phyloP scores from a whole-genome alignment of 2,888 invertebrate genomes.

The Barypeithes pellucidus region DNA sequence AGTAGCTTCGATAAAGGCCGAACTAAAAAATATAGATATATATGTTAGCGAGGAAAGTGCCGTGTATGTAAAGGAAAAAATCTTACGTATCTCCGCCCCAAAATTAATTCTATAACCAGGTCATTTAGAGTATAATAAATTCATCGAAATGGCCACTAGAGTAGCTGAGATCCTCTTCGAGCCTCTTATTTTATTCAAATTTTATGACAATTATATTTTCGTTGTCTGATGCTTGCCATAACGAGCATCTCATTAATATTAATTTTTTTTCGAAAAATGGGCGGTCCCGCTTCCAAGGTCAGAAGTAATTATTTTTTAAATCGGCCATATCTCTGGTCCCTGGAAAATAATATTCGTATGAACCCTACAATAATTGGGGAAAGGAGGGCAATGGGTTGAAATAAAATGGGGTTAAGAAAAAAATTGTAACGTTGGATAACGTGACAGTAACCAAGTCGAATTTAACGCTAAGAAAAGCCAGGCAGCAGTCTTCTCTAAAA shows the following conservation, averaged over 20 bases:
- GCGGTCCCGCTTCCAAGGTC: slow-evolving; percentile 7
- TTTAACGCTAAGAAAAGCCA: no score
- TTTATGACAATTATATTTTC: slow-evolving; percentile 50
- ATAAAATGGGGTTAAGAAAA: no score
- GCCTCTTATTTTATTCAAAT: slow-evolving; percentile 52
- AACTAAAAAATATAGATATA: no score
- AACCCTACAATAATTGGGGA: no score
- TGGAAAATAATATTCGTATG: no score
- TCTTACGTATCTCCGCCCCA: slow-evolving; percentile 11
- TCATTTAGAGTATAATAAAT: slow-evolving; percentile 50
- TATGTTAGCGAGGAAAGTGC: no score
- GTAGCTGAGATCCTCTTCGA: slow-evolving; percentile 40
- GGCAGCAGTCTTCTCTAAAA: no score
- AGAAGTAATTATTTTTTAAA: neutral
- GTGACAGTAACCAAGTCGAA: no score
- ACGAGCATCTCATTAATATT: slow-evolving; percentile 40
- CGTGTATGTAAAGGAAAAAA: neutral
- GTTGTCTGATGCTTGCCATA: slow-evolving; percentile 40
- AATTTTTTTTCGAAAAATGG: slow-evolving; percentile 30
- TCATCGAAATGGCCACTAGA: slow-evolving; percentile 52
- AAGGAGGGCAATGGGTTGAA: no score
- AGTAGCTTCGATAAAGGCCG: no score
- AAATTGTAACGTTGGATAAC: no score
- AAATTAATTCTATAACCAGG: slow-evolving; percentile 51
- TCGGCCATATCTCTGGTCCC: neutral